Conservation (phyloP, 2,113 vertebrate genomes). For the Falcunculus frontatus region DNA sequence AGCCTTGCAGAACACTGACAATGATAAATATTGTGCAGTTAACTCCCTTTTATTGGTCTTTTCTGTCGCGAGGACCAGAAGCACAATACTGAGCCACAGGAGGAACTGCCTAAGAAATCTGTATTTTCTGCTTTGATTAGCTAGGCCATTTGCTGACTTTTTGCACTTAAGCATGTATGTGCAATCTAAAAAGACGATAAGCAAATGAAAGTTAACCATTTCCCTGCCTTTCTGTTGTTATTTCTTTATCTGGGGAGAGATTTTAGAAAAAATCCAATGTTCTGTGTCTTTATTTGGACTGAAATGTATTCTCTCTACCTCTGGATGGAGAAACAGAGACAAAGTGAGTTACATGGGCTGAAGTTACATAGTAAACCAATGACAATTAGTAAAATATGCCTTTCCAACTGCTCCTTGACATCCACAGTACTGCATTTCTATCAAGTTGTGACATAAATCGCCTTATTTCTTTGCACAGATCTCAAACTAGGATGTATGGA, state of each 20-base stretch:
- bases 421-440: neutral
- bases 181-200: neutral
- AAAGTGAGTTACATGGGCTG: neutral
- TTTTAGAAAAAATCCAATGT: neutral
- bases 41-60: neutral
- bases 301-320: neutral
- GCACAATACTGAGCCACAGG: neutral
- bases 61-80: neutral
- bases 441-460: neutral
- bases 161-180: rapidly evolving
- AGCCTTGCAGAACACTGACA: neutral
- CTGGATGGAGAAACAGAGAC: neutral
- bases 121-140: neutral
- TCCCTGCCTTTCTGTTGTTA: neutral
- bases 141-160: neutral
- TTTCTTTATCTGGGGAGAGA: neutral
- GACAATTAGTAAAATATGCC: neutral
- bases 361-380: neutral
- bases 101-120: neutral
- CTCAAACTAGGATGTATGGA: neutral
- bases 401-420: neutral
- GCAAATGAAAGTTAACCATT: neutral
- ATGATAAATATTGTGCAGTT: neutral
- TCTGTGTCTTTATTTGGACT: neutral
- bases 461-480: neutral